Evolutionary conservation across 1,140 invertebrate species (phyloP), one percentile per base, ranked within the genome.

Genomic region (Amyelois transitella): DNA sequence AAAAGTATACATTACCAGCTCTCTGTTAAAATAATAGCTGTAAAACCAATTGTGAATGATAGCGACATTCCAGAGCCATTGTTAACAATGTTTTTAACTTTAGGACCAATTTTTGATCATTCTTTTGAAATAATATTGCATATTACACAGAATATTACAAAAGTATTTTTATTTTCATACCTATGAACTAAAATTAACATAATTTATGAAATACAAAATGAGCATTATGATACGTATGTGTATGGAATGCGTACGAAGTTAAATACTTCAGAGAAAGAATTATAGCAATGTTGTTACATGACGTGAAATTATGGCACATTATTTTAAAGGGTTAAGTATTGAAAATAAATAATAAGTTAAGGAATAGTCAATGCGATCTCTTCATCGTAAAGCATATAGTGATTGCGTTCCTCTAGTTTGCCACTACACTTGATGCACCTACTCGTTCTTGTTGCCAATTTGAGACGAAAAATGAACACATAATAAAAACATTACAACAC

Each of bases 121-220:
- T 87, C 81, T 86, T 87, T 87, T 85, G 75, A 85, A 87, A 87
- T 87, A 87, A 84, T 87, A 87, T 85, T 85, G 77, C 81, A 83
- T 86, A 85, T 85, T 85, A 78, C n/a, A n/a, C n/a, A 86, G 64
- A 67, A n/a, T n/a, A n/a, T n/a, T 45, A 62, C 54, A 20, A 25
- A 52, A 22, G 18, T 60, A 62, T 71, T 66, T 75, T 77, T 81
- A 70, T 65, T 68, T 66, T 62, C 7, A 24, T 53, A 56, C 28
- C 32, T 14, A 38, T 14, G 4, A 1, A 20, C 14, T 17, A 48
- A 50, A 55, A 51, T 50, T 24, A 56, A 47, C 5, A 49, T n/a
- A 21, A 43, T 18, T 1, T 43, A 47, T 19, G 8, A 22, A 51
- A 51, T 25, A 51, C 32, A 44, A 17, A 14, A 44, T 52, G 28